Conservation (phyloP, 2,888 invertebrate species). For the Selenia dentaria region DNA sequence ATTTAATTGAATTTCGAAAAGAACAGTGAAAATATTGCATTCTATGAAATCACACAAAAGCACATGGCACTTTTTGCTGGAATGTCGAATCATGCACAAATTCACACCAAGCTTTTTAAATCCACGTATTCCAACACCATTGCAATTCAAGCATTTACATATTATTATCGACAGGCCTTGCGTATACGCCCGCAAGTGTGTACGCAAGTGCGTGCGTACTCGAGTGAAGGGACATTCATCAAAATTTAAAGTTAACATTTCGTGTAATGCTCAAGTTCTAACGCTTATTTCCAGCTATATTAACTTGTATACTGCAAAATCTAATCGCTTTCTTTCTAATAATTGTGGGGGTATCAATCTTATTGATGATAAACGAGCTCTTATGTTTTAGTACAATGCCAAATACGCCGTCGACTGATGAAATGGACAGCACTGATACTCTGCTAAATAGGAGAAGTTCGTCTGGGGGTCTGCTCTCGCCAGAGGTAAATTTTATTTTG, state of each 20-base stretch:
- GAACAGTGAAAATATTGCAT: constrained; percentile 50
- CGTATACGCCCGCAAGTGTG: constrained; percentile 9
- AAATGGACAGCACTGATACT: constrained; percentile 82
- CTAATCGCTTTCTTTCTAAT: constrained; percentile 21
- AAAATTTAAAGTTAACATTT: constrained; percentile 28
- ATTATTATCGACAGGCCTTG: background rate
- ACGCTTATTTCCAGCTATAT: constrained; percentile 18
- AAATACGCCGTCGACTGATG: constrained; percentile 89
- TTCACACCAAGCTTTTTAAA: constrained; percentile 30
- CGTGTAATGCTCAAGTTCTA: constrained; percentile 35
- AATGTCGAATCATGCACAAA: constrained; percentile 29
- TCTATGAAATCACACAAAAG: constrained; percentile 50
- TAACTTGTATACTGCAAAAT: constrained; percentile 13
- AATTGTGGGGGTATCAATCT: background rate
- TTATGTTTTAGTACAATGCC: constrained; percentile 84
- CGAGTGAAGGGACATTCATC: constrained; percentile 21
- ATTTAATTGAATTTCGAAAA: constrained; percentile 1
- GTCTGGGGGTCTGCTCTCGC: constrained; percentile 92
- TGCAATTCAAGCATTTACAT: background rate
- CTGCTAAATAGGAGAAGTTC: constrained; percentile 89
- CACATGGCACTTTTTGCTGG: constrained; percentile 34
- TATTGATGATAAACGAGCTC: constrained; percentile 8
- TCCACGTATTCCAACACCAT: constrained; percentile 12
- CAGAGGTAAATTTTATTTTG: no score
- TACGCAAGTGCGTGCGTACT: constrained; percentile 10